Percentiles rank a stretch among this genome's conserved stretches.
Conservation (phyloP, 2,797 vertebrate genomes). For the Leuciscus waleckii region DNA sequence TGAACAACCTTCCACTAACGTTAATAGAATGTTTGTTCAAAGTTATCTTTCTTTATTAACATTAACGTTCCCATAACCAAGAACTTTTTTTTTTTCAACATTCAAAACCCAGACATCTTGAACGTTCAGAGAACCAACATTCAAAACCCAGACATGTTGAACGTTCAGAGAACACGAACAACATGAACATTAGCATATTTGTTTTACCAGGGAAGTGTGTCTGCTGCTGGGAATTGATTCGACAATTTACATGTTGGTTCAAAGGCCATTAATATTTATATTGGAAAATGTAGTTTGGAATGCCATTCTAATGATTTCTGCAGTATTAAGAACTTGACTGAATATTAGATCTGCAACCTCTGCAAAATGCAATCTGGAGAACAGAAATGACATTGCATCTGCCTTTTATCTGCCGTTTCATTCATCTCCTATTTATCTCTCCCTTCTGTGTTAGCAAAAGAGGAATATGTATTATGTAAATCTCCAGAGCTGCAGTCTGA, state of each 20-base stretch:
- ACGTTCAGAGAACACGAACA: background rate
- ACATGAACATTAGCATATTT: background rate
- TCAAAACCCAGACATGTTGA: background rate
- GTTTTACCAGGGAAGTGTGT: background rate
- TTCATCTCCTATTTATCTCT: conserved; percentile 23
- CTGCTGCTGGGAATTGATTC: background rate
- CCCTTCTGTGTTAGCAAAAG: conserved; percentile 26
- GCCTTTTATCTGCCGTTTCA: conserved; percentile 26
- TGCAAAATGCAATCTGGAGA: conserved; percentile 31
- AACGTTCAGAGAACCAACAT: background rate
- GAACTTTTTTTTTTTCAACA: background rate
- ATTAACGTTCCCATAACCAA: background rate
- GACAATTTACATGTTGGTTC: background rate
- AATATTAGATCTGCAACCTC: conserved; percentile 23
- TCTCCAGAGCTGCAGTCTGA: conserved; percentile 30
- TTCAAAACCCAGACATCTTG: background rate
- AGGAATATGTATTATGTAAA: conserved; percentile 48
- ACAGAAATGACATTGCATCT: conserved; percentile 32
- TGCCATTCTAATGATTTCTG: background rate
- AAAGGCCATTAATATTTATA: background rate
- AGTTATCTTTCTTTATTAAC: background rate
- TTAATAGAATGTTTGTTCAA: background rate
- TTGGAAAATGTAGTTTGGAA: background rate
- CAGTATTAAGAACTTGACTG: conserved; percentile 6
- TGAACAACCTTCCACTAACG: background rate